Percentiles rank a stretch among this genome's conserved stretches.
Conservation (phyloP, 2,113 vertebrate species). For the Gavia stellata region DNA sequence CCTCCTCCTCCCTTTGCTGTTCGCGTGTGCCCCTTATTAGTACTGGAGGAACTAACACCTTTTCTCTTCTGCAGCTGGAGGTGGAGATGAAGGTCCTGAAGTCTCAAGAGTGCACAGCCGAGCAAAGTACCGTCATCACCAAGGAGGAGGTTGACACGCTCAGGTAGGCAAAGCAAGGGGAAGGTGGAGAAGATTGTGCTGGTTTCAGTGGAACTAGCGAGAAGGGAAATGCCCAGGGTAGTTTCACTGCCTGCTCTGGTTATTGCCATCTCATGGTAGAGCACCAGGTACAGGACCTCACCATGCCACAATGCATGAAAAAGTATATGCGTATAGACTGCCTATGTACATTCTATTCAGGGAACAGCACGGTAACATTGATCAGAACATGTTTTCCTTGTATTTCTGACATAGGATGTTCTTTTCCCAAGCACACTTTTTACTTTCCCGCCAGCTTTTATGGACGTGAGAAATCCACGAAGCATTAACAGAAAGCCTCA, state of each 20-base stretch:
- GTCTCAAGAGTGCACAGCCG: constrained; percentile 50
- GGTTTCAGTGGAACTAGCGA: not conserved
- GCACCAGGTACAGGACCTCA: not conserved
- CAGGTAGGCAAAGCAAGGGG: constrained; percentile 63
- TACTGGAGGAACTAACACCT: not conserved
- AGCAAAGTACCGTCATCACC: constrained; percentile 58
- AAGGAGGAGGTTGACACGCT: constrained; percentile 66
- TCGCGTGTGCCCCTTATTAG: fast-evolving
- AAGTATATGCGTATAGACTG: fast-evolving
- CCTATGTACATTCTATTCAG: not conserved
- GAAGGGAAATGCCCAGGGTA: not conserved
- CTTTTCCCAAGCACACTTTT: not conserved
- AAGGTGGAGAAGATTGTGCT: not conserved
- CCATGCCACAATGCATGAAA: fast-evolving
- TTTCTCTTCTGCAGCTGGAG: constrained; percentile 66
- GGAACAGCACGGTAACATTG: not conserved
- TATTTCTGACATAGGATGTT: not conserved
- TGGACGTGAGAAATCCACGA: not conserved
- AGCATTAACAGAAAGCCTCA: not conserved
- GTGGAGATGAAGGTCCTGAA: constrained; percentile 74
- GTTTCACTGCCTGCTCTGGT: not conserved
- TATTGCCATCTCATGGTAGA: not conserved
- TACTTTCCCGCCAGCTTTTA: not conserved
- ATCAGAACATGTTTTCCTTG: not conserved
- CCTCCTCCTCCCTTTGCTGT: not conserved